A percentile compares a stretch with the other conserved stretches of the same genome.
phyloP scores from a whole-genome alignment of 2,888 invertebrate species.

The Hypercompe scribonia region DNA sequence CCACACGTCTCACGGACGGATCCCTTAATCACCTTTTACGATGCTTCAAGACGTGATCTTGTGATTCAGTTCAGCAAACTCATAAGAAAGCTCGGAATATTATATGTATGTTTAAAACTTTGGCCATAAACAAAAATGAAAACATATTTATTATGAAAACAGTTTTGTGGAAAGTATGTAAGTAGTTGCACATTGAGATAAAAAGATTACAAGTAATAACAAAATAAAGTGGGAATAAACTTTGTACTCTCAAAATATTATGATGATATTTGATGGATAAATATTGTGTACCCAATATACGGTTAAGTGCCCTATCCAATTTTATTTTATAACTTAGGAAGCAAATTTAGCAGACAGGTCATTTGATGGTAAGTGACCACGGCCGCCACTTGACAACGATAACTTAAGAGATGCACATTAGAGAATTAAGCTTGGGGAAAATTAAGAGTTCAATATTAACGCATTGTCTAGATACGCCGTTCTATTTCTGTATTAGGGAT shows the following conservation, averaged over 20 bases:
- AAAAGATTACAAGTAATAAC: background rate
- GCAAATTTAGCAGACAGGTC: no score
- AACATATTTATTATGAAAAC: background rate
- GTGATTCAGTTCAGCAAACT: slow-evolving; percentile 3
- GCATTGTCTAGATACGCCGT: no score
- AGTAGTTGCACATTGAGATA: background rate
- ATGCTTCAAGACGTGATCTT: slow-evolving; percentile 11
- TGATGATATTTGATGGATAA: no score
- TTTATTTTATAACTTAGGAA: no score
- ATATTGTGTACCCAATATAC: no score
- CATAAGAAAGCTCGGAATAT: slow-evolving; percentile 4
- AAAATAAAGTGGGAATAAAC: background rate
- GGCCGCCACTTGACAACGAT: no score
- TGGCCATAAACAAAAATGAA: slow-evolving; percentile 6
- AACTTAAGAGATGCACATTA: no score
- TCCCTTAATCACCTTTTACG: slow-evolving; percentile 25
- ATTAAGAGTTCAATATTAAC: no score
- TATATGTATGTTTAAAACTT: slow-evolving; percentile 14
- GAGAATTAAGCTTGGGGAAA: no score
- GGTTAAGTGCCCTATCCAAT: no score
- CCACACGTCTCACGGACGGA: slow-evolving; percentile 4
- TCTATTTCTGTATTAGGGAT: background rate
- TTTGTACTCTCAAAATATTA: no score
- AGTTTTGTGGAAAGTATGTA: background rate
- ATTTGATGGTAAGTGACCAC: no score